A percentile compares a stretch with the other conserved stretches of the same genome.
Evolutionary conservation across 1,140 invertebrate genomes (phyloP).

Genomic region (Pseudomyrmex cubaensis): DNA sequence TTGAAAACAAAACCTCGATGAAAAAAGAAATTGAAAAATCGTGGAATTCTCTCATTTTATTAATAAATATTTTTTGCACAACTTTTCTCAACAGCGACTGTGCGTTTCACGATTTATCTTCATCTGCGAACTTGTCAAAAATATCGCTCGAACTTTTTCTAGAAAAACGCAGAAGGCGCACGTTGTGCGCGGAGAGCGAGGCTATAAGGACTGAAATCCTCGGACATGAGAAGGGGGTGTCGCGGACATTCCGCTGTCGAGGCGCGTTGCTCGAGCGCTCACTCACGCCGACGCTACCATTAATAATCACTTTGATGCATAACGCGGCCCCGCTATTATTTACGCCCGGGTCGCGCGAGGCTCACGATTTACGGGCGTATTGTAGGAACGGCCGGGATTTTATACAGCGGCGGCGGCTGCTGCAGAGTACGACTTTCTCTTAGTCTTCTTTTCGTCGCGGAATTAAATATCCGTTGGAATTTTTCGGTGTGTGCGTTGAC

Average conservation of each 20-base stretch:
- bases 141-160: constrained; percentile 5
- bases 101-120: background rate
- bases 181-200: background rate
- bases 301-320: constrained; percentile 83
- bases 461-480: constrained; percentile 46
- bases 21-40: background rate
- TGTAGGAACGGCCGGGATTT: constrained; percentile 65
- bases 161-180: background rate
- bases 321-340: constrained; percentile 77
- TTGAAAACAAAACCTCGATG: background rate
- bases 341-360: constrained; percentile 65
- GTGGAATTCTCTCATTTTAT: background rate
- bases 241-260: constrained; percentile 76
- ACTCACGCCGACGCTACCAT: constrained; percentile 79
- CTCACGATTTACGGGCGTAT: constrained; percentile 76
- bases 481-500: constrained; percentile 7
- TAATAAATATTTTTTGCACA: background rate
- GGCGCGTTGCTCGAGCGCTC: constrained; percentile 72
- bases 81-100: too few species aligned
- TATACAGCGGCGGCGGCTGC: constrained; percentile 36
- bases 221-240: constrained; percentile 58
- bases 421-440: constrained; percentile 36
- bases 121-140: background rate
- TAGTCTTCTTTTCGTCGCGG: constrained; percentile 12
- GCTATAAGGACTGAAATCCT: background rate